Conservation (phyloP, 2,113 vertebrate genomes). For the Petroica traversi region DNA sequence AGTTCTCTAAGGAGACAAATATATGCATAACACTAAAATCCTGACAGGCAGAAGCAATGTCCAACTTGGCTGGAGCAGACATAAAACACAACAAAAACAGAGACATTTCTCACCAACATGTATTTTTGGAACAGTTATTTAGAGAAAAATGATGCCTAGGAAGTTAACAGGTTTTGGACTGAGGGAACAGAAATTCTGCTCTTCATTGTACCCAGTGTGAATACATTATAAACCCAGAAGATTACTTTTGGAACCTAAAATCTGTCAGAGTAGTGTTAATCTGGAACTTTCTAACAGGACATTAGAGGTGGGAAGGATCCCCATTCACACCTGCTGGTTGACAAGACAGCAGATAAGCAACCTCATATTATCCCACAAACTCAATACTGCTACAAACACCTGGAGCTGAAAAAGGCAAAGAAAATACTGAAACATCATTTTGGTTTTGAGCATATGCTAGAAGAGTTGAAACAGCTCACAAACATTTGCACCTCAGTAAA, state of each 20-base stretch:
- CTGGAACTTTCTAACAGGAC: neutral
- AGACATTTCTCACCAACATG: neutral
- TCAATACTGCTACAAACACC: neutral
- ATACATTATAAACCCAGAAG: neutral
- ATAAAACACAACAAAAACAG: neutral
- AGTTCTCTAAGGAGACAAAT: neutral
- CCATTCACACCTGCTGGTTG: neutral
- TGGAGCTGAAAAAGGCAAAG: neutral
- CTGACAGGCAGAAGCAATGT: neutral
- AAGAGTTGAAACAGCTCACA: neutral
- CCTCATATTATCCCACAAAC: neutral
- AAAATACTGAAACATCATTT: neutral
- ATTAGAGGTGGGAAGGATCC: neutral
- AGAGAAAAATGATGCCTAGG: neutral
- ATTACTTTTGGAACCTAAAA: neutral
- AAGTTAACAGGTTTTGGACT: neutral
- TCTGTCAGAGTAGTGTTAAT: neutral
- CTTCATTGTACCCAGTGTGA: neutral
- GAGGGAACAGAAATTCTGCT: neutral
- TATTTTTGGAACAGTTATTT: neutral
- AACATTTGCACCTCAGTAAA: neutral
- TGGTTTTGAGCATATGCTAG: neutral
- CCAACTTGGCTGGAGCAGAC: neutral
- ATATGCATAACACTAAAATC: neutral
- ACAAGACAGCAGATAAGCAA: neutral